Evolutionary conservation across 2,113 vertebrate genomes (phyloP), one percentile per base, ranked within the genome.

Genomic region (Chascanopsetta lugubris): DNA sequence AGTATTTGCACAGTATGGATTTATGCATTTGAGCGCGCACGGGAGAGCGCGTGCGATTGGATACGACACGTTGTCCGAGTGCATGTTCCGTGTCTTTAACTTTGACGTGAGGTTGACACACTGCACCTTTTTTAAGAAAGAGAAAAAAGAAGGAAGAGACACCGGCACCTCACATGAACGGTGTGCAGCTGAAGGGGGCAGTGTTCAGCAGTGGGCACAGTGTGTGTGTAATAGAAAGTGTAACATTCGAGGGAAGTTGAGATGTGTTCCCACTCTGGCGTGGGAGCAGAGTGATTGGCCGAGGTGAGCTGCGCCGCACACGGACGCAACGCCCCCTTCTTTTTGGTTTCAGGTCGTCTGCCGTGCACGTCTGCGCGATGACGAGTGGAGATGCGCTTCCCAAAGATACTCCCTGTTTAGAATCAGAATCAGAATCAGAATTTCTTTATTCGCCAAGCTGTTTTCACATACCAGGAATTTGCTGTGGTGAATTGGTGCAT

Each of bases 271-370:
- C 25, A 50, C 26, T 69, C 21, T 21, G n/a, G n/a, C n/a, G 17
- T 65, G 66, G 66, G 73, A 69, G 55, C 25, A 12, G 47, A 43
- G 47, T 5, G 36, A 48, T 25, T 17, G 21, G 9, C 20, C 17
- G 54, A 48, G 72, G 30, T 21, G 4, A 73, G 47, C 72, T 18
- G 57, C 27, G 20, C 54, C 69, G 69, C 72, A 79, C 56, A 71
- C 77, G 36, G 62, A 83, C 42, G 18, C 13, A 20, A 12, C 30
- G 13, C 59, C 34, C 1, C 50, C 38, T 27, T 49, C 42, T 42
- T 32, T 55, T 66, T 2, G 0, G 6, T 56, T 68, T 61, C 11
- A 58, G 55, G 34, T 60, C 43, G 47, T 6, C 32, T 10, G 15
- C 29, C 59, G 50, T n/a, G n/a, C 30, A 47, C 59, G 17, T 56